Base-by-base conservation (phyloP, 2,888 invertebrate genomes). In the Scaptomyza reducta region DNA sequence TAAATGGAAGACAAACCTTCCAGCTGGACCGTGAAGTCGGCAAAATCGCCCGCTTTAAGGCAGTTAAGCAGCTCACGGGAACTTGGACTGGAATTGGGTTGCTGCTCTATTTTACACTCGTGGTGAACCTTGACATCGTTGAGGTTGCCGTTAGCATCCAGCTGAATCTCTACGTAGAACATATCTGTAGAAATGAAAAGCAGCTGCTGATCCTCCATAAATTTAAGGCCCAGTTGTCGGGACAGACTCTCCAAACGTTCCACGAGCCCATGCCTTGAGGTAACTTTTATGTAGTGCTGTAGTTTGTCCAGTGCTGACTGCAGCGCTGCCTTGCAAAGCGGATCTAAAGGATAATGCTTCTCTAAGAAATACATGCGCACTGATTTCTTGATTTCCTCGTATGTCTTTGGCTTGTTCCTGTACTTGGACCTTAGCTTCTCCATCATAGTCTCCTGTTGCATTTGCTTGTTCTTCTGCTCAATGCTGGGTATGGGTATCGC, bases 101-200 rank as follows among this genome's bases (percentile, higher is more conserved):
- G 95, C 79, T 95, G 95, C 74, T 95, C 95, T 62, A 93, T 93
- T 92, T 96, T 97, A 83, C 97, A 97, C 91, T 97, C 97, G 90
- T 98, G 98, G 91, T 98, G 97, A 60, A 98, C 95, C 90, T 94
- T 94, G 0, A 98, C 98, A 93, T 98, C 98, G 89, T 96, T 95
- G 0, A 98, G 96, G 33, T 94, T 94, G 25, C 98, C 98, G 40
- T 94, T 94, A 3, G 95, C 93, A 88, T 98, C 97, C 57, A 98
- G 93, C 57, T 97, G 93, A 84, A 99, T 96, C 93, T 98, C 98
- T 79, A 98, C 93, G 91, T 97, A 98, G 92, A 98, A 98, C 98
- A 98, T 98, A 90, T 98, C 98, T 0, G 97, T 97, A 41, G 97
- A 97, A 91, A 98, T 97, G 90, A 97, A 97, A 68, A 97, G 93